phyloP scores from a whole-genome alignment of 2,797 vertebrate genomes.

The Phrynocephalus guinanensis region DNA sequence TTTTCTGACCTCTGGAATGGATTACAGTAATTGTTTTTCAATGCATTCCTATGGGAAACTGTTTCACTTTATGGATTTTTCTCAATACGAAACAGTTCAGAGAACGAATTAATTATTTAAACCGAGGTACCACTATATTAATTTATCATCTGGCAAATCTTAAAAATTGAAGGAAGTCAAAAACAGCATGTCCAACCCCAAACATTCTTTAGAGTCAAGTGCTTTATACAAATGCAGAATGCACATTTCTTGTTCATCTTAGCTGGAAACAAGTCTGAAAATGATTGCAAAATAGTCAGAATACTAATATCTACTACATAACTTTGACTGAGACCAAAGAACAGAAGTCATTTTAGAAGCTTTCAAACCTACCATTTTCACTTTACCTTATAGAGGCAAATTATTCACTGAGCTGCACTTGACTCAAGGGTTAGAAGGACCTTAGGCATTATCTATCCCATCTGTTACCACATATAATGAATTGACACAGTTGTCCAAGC shows the following conservation, averaged over 20 bases:
- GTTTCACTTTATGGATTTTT: too few species aligned
- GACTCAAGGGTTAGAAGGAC: neutral
- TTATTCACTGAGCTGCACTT: neutral
- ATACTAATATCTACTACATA: neutral
- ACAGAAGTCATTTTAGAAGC: neutral
- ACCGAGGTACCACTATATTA: too few species aligned
- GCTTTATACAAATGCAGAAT: neutral
- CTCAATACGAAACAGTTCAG: too few species aligned
- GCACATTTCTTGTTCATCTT: neutral
- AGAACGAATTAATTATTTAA: too few species aligned
- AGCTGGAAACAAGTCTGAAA: slow-evolving; percentile 9
- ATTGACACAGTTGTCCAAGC: too few species aligned
- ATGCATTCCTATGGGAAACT: too few species aligned
- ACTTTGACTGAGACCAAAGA: neutral
- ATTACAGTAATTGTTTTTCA: too few species aligned
- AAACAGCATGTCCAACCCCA: neutral
- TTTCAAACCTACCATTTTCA: neutral
- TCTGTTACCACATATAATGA: too few species aligned
- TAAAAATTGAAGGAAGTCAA: neutral
- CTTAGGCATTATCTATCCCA: neutral
- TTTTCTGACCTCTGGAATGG: too few species aligned
- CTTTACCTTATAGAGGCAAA: neutral
- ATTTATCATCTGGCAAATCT: neutral
- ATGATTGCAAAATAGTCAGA: slow-evolving; percentile 9
- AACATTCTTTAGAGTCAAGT: neutral